Evolutionary conservation across 2,888 invertebrate species (phyloP).

Genomic region (Agonum fuliginosum): DNA sequence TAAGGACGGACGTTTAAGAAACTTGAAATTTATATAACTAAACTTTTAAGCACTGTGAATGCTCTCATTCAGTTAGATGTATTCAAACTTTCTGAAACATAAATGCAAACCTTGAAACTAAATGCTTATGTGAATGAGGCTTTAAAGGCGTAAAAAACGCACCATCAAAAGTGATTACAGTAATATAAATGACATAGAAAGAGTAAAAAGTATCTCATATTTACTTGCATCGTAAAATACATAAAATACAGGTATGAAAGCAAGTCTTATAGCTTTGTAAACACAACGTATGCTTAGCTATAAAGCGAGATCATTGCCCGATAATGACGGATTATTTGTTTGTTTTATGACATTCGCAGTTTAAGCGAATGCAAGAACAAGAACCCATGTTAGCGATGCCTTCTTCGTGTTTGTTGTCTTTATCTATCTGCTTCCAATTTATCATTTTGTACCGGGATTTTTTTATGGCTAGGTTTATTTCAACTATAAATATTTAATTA

Average conservation of each 20-base stretch:
- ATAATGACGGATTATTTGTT: slow-evolving; percentile 33
- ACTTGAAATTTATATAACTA: no score
- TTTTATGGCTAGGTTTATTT: slow-evolving; percentile 20
- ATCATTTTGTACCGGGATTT: neutral
- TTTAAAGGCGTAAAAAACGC: neutral
- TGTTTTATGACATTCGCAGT: slow-evolving; percentile 12
- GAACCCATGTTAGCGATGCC: neutral
- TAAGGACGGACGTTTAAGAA: no score
- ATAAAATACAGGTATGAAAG: slow-evolving; percentile 9
- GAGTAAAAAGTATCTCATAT: slow-evolving; percentile 15
- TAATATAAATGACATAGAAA: slow-evolving; percentile 7
- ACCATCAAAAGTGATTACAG: slow-evolving; percentile 1
- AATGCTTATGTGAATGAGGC: no score
- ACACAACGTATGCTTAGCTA: slow-evolving; percentile 12
- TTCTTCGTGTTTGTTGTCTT: no score
- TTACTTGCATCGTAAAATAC: neutral
- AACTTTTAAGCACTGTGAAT: no score
- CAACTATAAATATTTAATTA: slow-evolving; percentile 26
- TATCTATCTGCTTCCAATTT: no score
- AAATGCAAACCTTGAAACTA: no score
- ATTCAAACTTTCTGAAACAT: no score
- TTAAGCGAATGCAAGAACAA: neutral
- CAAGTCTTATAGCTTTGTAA: slow-evolving; percentile 23
- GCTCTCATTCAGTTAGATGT: no score
- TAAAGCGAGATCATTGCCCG: slow-evolving; percentile 27